Conservation (phyloP, 1,140 invertebrate species). For the Sminthurinus signatus region DNA sequence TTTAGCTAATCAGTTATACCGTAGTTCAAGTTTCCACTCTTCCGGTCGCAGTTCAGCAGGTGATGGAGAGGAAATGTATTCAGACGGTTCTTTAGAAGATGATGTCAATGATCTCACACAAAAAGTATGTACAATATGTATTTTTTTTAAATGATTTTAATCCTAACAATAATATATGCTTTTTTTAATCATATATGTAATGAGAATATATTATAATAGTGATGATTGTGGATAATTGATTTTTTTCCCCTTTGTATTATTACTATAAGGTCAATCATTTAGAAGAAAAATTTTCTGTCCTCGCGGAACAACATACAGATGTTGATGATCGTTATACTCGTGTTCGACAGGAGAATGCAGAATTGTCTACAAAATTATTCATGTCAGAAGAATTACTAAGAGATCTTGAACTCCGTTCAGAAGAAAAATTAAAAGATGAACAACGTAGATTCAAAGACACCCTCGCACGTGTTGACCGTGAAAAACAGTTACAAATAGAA, state of each 20-base stretch:
- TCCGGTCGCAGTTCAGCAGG: constrained; percentile 79
- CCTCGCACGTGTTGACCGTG: constrained; percentile 69
- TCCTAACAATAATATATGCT: too few relatives aligned
- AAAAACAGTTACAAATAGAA: constrained; percentile 77
- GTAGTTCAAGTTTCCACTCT: constrained; percentile 82
- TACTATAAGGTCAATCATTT: constrained; percentile 87
- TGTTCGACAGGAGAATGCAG: constrained; percentile 83
- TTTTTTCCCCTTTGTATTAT: too few relatives aligned
- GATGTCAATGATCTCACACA: constrained; percentile 85
- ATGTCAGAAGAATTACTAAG: constrained; percentile 87
- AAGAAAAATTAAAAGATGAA: constrained; percentile 76
- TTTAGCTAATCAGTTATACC: constrained; percentile 61
- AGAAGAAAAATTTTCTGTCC: constrained; percentile 78
- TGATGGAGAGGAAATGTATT: constrained; percentile 86
- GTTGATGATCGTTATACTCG: constrained; percentile 77
- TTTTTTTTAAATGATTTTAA: too few relatives aligned
- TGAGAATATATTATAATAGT: background rate
- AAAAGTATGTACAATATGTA: constrained; percentile 57
- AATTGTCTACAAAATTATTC: constrained; percentile 75
- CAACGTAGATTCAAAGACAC: constrained; percentile 75
- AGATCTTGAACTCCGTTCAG: constrained; percentile 77
- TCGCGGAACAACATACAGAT: constrained; percentile 74
- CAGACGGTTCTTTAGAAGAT: constrained; percentile 80
- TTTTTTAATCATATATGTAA: too few relatives aligned
- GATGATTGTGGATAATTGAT: background rate